phyloP scores from a whole-genome alignment of 2,113 vertebrate species.

The Notarius lentiginosus region DNA sequence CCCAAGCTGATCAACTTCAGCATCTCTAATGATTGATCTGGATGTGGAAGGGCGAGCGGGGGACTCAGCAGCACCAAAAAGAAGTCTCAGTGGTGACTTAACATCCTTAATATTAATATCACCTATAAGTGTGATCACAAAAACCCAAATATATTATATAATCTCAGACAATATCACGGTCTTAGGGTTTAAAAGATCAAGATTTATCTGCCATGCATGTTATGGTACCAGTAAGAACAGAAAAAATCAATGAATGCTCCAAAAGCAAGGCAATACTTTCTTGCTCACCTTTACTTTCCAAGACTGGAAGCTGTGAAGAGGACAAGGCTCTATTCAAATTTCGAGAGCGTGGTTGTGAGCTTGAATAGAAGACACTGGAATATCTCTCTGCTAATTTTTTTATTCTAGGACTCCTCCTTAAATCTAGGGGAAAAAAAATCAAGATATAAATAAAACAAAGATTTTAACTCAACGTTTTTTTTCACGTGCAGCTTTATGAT shows the following conservation, averaged over 20 bases:
- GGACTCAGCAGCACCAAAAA: constrained; percentile 84
- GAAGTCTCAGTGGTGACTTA: constrained; percentile 82
- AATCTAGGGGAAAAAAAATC: too few species aligned
- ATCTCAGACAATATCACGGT: not conserved
- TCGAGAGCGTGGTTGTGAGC: constrained; percentile 72
- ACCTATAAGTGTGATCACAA: constrained; percentile 52
- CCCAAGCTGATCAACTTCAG: constrained; percentile 58
- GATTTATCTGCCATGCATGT: not conserved
- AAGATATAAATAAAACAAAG: not conserved
- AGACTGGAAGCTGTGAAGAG: constrained; percentile 62
- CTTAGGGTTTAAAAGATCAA: not conserved
- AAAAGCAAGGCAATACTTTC: not conserved
- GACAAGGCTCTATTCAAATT: constrained; percentile 72
- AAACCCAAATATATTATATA: not conserved
- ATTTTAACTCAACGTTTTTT: not conserved
- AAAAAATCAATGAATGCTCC: not conserved
- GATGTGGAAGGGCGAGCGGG: constrained; percentile 56
- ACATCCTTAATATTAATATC: constrained; percentile 59
- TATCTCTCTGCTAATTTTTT: constrained; percentile 76
- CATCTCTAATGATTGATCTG: constrained; percentile 51
- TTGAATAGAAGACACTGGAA: constrained; percentile 79
- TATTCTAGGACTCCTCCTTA: constrained; percentile 89
- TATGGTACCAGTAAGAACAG: not conserved
- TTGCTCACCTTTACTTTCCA: constrained; percentile 53
- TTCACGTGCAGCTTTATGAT: not conserved